Base-by-base conservation (phyloP, 64 coral and sea anemone species). In the Exaiptasia diaphana region DNA sequence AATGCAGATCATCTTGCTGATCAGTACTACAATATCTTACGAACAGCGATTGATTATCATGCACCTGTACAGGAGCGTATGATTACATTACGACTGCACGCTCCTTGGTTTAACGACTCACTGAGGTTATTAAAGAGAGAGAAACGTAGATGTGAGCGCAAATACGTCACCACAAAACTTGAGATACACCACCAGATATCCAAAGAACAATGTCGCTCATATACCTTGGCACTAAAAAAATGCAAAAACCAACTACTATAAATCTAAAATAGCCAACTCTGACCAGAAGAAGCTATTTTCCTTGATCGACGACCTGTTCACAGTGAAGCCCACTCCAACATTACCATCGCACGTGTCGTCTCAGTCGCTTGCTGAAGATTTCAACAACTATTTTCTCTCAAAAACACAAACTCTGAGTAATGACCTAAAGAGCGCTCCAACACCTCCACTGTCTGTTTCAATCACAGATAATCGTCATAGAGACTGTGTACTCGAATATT, bases 261-360 rank as follows among this genome's bases (percentile, higher is more conserved):
- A 82, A 63, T 33, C 57, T 30, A 82, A 67, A 60, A 67, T 82
- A 41, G 58, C 57, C 42, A 81, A 81, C 58, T 81, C 78, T 65
- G 55, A 29, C 41, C 38, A 83, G 48, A 46, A 83, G 28, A 56
- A 83, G 64, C 63, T 83, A 81, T 65, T 81, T 34, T 52, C 56
- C 27, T 57, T 83, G 79, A 69, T 70, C 70, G 63, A 68, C 42
- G 41, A 64, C 42, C 79, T 83, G 38, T 69, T 83, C 59, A 74
- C 74, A 70, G 68, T 85, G 52, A 85, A 75, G 53, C 52, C 68
- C 33, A 74, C 69, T 74, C 64, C 32, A 50, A 22, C 34, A 39
- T 36, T 81, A 25, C 80, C 80, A 41, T 77, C 54, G 31, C 60
- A 67, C 48, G 71, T 43, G n/a, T 86, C 71, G 37, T 54, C 49